These are phyloP conservation scores for Drosophila truncata DNA, from an alignment of 1,140 invertebrate species.

Conservation along the genomic window DNA sequence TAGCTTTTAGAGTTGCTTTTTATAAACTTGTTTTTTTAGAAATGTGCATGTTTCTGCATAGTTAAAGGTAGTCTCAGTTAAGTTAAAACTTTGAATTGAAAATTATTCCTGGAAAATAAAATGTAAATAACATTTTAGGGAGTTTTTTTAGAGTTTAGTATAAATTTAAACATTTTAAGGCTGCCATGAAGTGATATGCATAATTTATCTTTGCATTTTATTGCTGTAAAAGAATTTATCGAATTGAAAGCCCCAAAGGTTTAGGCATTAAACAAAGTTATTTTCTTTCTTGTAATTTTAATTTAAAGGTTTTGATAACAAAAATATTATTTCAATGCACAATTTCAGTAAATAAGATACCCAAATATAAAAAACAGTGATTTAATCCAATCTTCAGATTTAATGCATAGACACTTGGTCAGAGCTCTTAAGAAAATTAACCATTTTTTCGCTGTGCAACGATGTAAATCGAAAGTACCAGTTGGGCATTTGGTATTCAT, in stretches of 20 bases:
- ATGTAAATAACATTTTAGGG: not conserved
- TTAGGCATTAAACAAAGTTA: too few species aligned
- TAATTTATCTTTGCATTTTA: too few species aligned
- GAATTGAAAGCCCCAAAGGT: too few species aligned
- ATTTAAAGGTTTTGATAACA: not conserved
- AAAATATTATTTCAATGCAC: not conserved
- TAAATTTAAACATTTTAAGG: not conserved
- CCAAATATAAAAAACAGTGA: not conserved
- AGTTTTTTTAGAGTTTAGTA: not conserved
- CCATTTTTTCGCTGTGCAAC: not conserved
- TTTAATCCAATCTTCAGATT: not conserved
- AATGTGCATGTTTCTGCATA: too few species aligned
- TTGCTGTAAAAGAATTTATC: too few species aligned
- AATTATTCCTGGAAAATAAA: not conserved
- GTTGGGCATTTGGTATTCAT: slow-evolving; percentile 35
- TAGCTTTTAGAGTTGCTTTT: too few species aligned
- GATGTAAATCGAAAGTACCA: slow-evolving; percentile 5
- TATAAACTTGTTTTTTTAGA: too few species aligned
- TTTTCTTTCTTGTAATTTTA: not conserved
- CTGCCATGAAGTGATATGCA: too few species aligned
- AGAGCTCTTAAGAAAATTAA: not conserved
- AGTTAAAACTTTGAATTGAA: too few species aligned
- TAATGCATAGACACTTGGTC: not conserved
- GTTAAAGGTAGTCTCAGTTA: too few species aligned
- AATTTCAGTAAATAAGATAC: not conserved